These are phyloP conservation scores for Scolopax rusticola DNA, from an alignment of 2,797 vertebrate genomes.

Conservation along the genomic window DNA sequence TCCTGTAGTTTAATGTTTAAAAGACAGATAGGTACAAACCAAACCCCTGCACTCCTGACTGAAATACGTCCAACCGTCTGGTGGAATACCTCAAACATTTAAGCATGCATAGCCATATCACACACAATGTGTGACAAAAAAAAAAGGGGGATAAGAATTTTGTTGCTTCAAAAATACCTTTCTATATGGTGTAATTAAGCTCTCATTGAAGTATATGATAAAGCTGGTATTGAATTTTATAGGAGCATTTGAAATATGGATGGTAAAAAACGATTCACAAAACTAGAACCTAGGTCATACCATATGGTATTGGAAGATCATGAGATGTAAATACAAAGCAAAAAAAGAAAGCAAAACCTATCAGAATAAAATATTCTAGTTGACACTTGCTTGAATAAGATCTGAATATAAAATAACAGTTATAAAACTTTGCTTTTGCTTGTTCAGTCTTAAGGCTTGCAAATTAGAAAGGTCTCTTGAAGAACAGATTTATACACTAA, in stretches of 20 bases:
- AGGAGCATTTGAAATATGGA: background rate
- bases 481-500: background rate
- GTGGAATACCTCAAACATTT: constrained; percentile 5
- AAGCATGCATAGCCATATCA: background rate
- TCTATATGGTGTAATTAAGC: background rate
- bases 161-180: background rate
- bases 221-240: background rate
- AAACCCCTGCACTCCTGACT: background rate
- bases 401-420: background rate
- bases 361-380: background rate
- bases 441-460: background rate
- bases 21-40: background rate
- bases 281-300: background rate
- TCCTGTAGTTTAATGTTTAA: background rate
- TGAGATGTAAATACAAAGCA: background rate
- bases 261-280: background rate
- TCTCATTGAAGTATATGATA: background rate
- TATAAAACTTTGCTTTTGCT: background rate
- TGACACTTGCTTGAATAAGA: background rate
- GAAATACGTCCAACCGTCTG: background rate
- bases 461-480: background rate
- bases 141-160: background rate
- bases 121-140: background rate
- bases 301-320: background rate
- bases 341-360: background rate